Conservation (phyloP, 2,888 invertebrate species). For the Dermolepida albohirtum region DNA sequence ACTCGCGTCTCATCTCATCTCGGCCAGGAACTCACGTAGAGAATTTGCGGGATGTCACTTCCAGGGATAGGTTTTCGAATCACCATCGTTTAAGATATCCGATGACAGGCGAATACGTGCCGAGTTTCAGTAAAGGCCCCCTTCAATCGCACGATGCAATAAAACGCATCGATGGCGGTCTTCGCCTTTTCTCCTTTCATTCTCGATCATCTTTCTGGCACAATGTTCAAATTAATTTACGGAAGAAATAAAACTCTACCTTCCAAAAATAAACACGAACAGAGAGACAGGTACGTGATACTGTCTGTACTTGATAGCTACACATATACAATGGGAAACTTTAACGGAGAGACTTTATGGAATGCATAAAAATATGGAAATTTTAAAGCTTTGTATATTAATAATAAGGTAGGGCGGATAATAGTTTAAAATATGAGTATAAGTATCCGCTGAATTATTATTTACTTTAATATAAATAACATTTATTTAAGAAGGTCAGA, state of each 20-base stretch:
- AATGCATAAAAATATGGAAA: too few relatives aligned
- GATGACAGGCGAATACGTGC: conserved; percentile 38
- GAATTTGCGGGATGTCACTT: conserved; percentile 34
- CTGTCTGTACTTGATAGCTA: not conserved
- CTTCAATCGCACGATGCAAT: conserved; percentile 10
- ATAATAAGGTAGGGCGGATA: too few relatives aligned
- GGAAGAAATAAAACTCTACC: conserved; percentile 3
- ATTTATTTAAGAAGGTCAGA: too few relatives aligned
- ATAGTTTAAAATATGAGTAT: too few relatives aligned
- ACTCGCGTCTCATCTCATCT: conserved; percentile 7
- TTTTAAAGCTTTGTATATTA: too few relatives aligned
- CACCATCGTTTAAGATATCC: conserved; percentile 33
- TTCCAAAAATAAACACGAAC: conserved; percentile 2
- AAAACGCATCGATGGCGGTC: conserved; percentile 33
- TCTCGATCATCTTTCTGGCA: conserved; percentile 27
- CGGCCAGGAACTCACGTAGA: conserved; percentile 25
- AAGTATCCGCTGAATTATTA: too few relatives aligned
- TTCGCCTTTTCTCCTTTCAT: conserved; percentile 22
- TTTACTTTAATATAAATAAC: too few relatives aligned
- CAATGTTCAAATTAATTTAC: conserved; percentile 19
- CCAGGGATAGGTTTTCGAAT: conserved; percentile 31
- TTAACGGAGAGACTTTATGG: too few relatives aligned
- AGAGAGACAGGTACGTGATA: not conserved
- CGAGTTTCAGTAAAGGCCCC: conserved; percentile 24
- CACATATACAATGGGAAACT: not conserved